Conservation (phyloP, 1,140 invertebrate species). For the Xylocopa sonorina region DNA sequence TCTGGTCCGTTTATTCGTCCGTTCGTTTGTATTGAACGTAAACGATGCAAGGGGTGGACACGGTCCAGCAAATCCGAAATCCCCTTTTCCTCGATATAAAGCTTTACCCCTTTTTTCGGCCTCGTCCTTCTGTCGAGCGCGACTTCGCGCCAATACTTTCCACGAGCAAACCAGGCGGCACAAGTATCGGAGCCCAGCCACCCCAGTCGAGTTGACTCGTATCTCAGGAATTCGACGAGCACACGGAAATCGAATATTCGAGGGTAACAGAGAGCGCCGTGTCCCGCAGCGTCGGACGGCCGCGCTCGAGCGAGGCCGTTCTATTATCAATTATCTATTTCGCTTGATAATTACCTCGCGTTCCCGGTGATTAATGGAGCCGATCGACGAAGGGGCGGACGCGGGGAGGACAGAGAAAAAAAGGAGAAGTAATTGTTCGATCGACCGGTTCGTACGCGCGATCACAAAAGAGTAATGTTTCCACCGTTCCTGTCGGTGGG, state of each 20-base stretch:
- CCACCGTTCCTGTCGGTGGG: not conserved
- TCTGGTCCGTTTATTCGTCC: slow-evolving; percentile 51
- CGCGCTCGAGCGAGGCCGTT: too few relatives aligned
- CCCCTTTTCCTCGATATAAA: slow-evolving; percentile 69
- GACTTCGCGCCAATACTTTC: slow-evolving; percentile 64
- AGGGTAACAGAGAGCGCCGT: slow-evolving; percentile 17
- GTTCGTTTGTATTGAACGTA: slow-evolving; percentile 69
- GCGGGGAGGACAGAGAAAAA: too few relatives aligned
- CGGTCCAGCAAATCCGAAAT: slow-evolving; percentile 71
- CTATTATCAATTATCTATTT: not conserved
- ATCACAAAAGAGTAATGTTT: slow-evolving; percentile 4
- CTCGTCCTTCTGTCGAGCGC: slow-evolving; percentile 54
- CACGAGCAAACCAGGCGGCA: slow-evolving; percentile 44
- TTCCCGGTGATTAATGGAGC: not conserved
- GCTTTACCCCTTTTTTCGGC: slow-evolving; percentile 62
- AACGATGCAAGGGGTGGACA: slow-evolving; percentile 72
- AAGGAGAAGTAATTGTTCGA: not conserved
- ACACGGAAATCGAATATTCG: slow-evolving; percentile 37
- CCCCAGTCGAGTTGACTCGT: slow-evolving; percentile 49
- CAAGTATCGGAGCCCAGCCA: slow-evolving; percentile 52
- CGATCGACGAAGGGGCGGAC: too few relatives aligned
- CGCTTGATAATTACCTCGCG: slow-evolving; percentile 8
- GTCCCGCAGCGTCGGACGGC: too few relatives aligned
- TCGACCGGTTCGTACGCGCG: not conserved
- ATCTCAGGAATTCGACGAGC: slow-evolving; percentile 54